Evolutionary conservation across 1,140 invertebrate species (phyloP), one percentile per base, ranked within the genome.

Genomic region (Solen grandis): DNA sequence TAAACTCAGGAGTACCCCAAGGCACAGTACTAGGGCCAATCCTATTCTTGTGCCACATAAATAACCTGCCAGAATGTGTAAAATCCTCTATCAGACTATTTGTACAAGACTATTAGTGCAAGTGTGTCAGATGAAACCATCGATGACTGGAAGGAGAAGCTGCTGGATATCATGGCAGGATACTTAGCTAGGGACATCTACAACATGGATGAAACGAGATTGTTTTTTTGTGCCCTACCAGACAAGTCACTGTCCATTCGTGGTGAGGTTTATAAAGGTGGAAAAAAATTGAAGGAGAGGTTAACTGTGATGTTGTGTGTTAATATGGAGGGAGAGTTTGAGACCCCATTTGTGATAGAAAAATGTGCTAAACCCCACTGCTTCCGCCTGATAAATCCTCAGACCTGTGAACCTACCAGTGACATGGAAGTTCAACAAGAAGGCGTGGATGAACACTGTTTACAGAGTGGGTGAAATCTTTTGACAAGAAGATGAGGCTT

Each of bases 361-460:
- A 65, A 41, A 38, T 13, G 33, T 38, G 62, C 31, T 16, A 35
- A 65, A 38, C 31, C 62, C 22, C 4, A 27, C 41, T 52, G 66
- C 22, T 69, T 50, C 8, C 46, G 5, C 14, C n/a, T n/a, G n/a
- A n/a, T n/a, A n/a, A n/a, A n/a, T n/a, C n/a, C n/a, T n/a, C n/a
- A n/a, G n/a, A n/a, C n/a, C n/a, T n/a, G n/a, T n/a, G n/a, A n/a
- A n/a, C n/a, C n/a, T 85, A 25, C 77, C 81, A 38, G 84, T 83
- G 0, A 81, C 35, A 14, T 86, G 65, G 54, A 73, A 73, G 27
- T 65, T 14, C n/a, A 82, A 83, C 27, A 76, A 46, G n/a, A 83
- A 84, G 33, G 41, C 76, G 0, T 84, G 76, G 82, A 80, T 80
- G 74, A 66, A 76, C 27, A 27, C 19, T 86, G 3, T 85, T 84